Conservation (phyloP, 2,797 vertebrate species). For the Alosa sapidissima region DNA sequence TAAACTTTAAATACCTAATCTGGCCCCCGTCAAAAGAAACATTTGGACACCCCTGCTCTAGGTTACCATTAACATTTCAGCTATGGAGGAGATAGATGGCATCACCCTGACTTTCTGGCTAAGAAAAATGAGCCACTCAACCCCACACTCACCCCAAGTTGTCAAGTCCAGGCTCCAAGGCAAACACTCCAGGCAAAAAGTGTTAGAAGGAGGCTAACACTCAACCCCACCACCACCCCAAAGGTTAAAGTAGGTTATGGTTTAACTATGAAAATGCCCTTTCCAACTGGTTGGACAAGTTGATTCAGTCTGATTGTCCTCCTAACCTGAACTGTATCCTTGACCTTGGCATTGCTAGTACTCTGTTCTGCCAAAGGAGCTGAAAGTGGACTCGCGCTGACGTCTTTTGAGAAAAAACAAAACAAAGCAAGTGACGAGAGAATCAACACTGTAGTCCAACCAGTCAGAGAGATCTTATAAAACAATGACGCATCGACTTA, state of each 20-base stretch:
- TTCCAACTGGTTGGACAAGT: not conserved
- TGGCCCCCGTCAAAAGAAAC: no score
- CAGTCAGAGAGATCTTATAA: not conserved
- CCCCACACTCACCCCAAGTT: slow-evolving; percentile 35
- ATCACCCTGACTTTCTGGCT: no score
- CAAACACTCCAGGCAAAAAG: not conserved
- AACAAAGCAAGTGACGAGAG: not conserved
- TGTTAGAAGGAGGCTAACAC: no score
- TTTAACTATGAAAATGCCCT: not conserved
- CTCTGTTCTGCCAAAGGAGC: not conserved
- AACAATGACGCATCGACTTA: not conserved
- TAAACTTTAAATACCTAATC: no score
- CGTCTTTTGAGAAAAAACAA: not conserved
- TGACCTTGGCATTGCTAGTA: not conserved
- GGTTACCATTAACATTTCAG: slow-evolving; percentile 52
- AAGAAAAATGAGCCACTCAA: slow-evolving; percentile 47
- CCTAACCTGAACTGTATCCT: not conserved
- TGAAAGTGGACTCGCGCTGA: not conserved
- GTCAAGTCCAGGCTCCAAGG: not conserved
- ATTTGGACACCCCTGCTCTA: slow-evolving; percentile 26
- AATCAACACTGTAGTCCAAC: not conserved
- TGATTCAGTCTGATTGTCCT: not conserved
- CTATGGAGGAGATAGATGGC: slow-evolving; percentile 38
- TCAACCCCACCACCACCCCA: no score
- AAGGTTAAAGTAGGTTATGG: not conserved